Evolutionary conservation across 2,113 vertebrate species (phyloP), one percentile per base, ranked within the genome.

Genomic region (Leptobrachium leishanense): DNA sequence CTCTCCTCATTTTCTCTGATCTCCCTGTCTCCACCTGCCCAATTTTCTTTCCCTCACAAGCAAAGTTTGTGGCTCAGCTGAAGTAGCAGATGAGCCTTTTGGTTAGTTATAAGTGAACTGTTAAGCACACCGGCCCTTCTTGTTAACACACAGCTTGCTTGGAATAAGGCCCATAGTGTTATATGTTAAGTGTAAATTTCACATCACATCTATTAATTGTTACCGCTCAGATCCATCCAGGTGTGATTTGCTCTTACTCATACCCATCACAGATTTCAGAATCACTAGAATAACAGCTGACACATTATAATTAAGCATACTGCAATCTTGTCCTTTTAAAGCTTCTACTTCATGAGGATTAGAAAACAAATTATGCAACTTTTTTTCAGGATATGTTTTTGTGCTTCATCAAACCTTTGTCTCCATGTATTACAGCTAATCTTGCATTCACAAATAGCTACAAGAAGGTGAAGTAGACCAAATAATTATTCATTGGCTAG

Each of bases 401-500:
- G 70, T 73, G 77, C 77, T 79, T 73, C 77, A 79, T 79, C 78
- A 81, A 68, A 68, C 78, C 55, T 74, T 74, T 81, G 72, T 81
- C 72, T 81, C n/a, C 65, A 3, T 9, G 71, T 74, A 81, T 74
- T 81, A 74, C 72, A 81, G 78, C 78, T 81, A 81, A 74, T 81
- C 72, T 81, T 68, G 71, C 72, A 74, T 81, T 81, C 54, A 68
- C 71, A 74, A 74, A 72, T 62, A 74, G 42, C 72, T 39, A 46
- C 64, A 68, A 74, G 64, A 74, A 54, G 70, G 65, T 74, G 72
- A 81, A 81, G 78, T 46, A 68, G 78, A 81, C 64, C 78, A 81
- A 74, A 64, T 74, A 81, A 81, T 81, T 81, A 81, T 81, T 81
- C 78, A 81, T 81, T 81, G 78, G 64, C 63, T 74, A 74, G 53